Evolutionary conservation across 2,113 vertebrate species (phyloP).

Genomic region (Xiphophorus maculatus): DNA sequence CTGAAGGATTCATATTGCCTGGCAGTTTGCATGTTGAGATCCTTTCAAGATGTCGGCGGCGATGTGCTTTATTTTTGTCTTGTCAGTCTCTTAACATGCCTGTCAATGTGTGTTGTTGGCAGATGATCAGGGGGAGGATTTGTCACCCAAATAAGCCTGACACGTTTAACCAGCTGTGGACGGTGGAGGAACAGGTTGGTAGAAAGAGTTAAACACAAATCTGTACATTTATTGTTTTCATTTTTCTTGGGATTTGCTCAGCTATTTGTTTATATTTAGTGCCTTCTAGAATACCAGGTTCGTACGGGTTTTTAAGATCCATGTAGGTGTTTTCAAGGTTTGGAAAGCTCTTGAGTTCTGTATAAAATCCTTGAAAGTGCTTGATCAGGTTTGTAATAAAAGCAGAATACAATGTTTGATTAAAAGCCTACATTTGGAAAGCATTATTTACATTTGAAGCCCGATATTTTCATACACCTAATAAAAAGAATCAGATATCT

Average conservation of each 20-base stretch:
- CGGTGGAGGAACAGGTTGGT: constrained; percentile 95
- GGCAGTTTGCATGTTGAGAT: constrained; percentile 33
- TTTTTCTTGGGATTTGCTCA: neutral
- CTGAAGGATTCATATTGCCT: constrained; percentile 25
- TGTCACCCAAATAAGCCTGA: constrained; percentile 95
- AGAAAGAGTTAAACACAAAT: neutral
- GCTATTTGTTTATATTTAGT: neutral
- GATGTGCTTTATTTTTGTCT: constrained; percentile 30
- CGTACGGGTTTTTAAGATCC: too few species aligned
- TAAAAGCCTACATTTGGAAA: too few species aligned
- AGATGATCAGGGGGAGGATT: constrained; percentile 96
- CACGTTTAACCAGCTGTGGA: constrained; percentile 99
- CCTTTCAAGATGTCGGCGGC: constrained; percentile 19
- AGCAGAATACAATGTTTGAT: too few species aligned
- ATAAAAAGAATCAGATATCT: too few species aligned
- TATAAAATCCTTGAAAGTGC: too few species aligned
- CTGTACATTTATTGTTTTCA: neutral
- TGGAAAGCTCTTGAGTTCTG: too few species aligned
- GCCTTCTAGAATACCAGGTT: too few species aligned
- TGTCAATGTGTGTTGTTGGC: constrained; percentile 61
- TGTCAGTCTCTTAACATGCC: constrained; percentile 35
- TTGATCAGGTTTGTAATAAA: too few species aligned
- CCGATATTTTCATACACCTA: too few species aligned
- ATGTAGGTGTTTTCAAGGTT: too few species aligned
- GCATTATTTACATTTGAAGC: too few species aligned